phyloP scores from a whole-genome alignment of 2,797 vertebrate genomes.

The Argyrosomus regius region DNA sequence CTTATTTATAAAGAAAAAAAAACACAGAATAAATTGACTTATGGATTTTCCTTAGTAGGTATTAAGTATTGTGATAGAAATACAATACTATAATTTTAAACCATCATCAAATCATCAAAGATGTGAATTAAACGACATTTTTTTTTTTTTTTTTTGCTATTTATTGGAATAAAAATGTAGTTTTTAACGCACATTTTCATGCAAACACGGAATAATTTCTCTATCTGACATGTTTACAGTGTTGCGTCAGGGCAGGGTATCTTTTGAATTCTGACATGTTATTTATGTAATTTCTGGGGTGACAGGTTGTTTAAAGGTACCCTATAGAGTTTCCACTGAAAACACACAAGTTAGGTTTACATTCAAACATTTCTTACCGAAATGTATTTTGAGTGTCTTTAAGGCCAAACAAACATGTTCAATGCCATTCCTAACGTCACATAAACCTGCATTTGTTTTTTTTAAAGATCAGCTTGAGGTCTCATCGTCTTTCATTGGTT shows the following conservation, averaged over 20 bases:
- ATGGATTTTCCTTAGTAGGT: slow-evolving; percentile 55
- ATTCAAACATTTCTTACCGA: slow-evolving; percentile 46
- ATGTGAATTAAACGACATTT: not conserved
- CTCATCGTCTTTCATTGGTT: not conserved
- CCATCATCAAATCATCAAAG: slow-evolving; percentile 14
- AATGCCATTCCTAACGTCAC: not conserved
- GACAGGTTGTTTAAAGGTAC: slow-evolving; percentile 40
- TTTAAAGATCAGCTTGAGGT: not conserved
- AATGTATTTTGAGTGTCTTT: slow-evolving; percentile 1
- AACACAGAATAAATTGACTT: slow-evolving; percentile 55
- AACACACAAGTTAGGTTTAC: slow-evolving; percentile 38
- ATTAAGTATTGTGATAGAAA: slow-evolving; percentile 53
- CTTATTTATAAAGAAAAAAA: slow-evolving; percentile 31
- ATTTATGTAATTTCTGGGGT: not conserved
- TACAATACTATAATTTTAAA: slow-evolving; percentile 52
- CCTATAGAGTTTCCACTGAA: slow-evolving; percentile 35
- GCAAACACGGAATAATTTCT: slow-evolving; percentile 33
- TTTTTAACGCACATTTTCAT: slow-evolving; percentile 40
- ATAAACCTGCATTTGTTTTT: not conserved
- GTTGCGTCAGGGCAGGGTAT: slow-evolving; percentile 5
- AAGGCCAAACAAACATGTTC: slow-evolving; percentile 22
- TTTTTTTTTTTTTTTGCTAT: not conserved
- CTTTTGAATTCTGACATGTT: not conserved
- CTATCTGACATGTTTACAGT: slow-evolving; percentile 15
- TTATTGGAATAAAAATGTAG: slow-evolving; percentile 24